Conservation (phyloP, 2,888 invertebrate genomes). For the Cheilosia impressa region DNA sequence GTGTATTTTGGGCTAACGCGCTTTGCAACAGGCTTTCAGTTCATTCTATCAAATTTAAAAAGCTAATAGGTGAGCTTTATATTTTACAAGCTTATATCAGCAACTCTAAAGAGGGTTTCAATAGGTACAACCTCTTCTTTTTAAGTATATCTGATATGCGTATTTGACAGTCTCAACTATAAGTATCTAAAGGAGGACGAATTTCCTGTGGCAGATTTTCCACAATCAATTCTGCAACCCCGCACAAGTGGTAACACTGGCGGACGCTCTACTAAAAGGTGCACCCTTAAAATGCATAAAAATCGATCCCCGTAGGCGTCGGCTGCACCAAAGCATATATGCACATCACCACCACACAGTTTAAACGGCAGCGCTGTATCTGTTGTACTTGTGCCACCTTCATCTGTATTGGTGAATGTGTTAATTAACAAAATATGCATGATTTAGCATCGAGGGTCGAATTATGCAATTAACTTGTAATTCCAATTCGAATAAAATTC, state of each 20-base stretch:
- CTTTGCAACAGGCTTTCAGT: no score
- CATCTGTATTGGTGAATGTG: constrained; percentile 35
- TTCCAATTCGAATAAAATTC: constrained; percentile 72
- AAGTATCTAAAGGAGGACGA: no score
- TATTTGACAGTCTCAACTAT: no score
- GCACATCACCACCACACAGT: not conserved
- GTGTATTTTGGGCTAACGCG: no score
- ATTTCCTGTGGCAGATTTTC: no score
- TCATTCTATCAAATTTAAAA: no score
- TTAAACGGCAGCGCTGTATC: no score
- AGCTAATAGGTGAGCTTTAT: no score
- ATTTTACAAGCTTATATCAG: no score
- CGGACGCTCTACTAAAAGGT: constrained; percentile 15
- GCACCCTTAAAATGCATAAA: constrained; percentile 37
- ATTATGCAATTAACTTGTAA: constrained; percentile 75
- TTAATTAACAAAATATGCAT: constrained; percentile 75
- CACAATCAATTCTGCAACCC: not conserved
- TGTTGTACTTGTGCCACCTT: not conserved
- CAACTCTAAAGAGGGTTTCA: no score
- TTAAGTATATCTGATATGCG: no score
- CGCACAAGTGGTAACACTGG: constrained; percentile 39
- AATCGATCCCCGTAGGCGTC: constrained; percentile 67
- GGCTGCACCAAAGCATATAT: constrained; percentile 51
- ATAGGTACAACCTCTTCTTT: no score
- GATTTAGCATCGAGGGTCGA: constrained; percentile 69